Evolutionary conservation across 2,888 invertebrate species (phyloP), one percentile per base, ranked within the genome.

Genomic region (Xiphydria camelus): DNA sequence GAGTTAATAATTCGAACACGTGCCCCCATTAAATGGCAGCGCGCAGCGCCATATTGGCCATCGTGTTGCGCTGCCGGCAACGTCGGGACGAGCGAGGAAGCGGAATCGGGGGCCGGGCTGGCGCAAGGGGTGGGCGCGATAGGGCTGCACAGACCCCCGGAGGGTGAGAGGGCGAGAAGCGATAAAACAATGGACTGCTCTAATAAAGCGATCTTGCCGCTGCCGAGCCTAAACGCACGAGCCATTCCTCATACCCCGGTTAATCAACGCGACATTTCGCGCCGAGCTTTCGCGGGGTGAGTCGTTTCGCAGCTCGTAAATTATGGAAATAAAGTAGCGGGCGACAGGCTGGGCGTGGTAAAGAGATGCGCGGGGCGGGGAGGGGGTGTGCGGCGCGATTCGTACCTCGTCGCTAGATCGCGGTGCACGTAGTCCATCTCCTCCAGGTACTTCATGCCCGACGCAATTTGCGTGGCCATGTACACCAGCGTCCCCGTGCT

Each of bases 361-460:
- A 23, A 23, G n/a, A 23, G 4, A 32, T n/a, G n/a, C n/a, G n/a
- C n/a, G n/a, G n/a, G n/a, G n/a, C n/a, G n/a, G n/a, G n/a, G n/a
- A n/a, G n/a, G n/a, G n/a, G 9, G 17, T 35, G 26, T 17, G 17
- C 33, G 12, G 4, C 32, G 17, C 6, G 22, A 15, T 29, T 20
- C 59, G 82, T 79, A 87, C 87, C 87, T 84, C 62, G 91, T 85
- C 57, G 91, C 91, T 63, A 93, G 80, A 79, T 93, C 91, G 66
- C 89, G 84, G 79, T 93, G 92, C 58, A 93, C 87, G 77, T 89
- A 90, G 77, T 88, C 86, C 75, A 87, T 82, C 57, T 87, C 85
- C 78, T 93, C 92, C 73, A 93, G 81, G 78, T 92, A 90, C 77
- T 91, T 90, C 90, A 93, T 91, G 57, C 91, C 93, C 49, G 91